Evolutionary conservation across 2,113 vertebrate species (phyloP).

Genomic region (Hymenochirus boettgeri): DNA sequence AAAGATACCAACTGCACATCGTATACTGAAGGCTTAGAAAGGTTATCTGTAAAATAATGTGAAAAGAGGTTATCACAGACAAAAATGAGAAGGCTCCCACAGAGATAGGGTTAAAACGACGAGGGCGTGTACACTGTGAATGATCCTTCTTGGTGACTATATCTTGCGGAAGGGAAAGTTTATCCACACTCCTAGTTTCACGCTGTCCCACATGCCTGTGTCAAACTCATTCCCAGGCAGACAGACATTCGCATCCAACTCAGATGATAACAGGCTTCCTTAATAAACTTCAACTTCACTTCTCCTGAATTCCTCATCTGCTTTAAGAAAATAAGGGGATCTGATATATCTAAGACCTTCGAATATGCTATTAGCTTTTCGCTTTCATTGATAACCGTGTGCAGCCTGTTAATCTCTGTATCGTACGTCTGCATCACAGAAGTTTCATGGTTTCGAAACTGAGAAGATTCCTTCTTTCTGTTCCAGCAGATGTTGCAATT

Average conservation of each 20-base stretch:
- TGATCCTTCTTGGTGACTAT: slow-evolving; percentile 54
- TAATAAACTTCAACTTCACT: slow-evolving; percentile 78
- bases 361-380: slow-evolving; percentile 77
- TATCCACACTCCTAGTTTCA: slow-evolving; percentile 85
- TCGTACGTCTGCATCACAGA: slow-evolving; percentile 87
- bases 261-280: slow-evolving; percentile 72
- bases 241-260: slow-evolving; percentile 65
- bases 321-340: slow-evolving; percentile 85
- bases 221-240: slow-evolving; percentile 78
- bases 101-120: slow-evolving; percentile 46
- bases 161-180: slow-evolving; percentile 83
- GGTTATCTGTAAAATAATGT: slow-evolving; percentile 52
- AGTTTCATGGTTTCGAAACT: slow-evolving; percentile 90
- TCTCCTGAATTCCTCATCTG: slow-evolving; percentile 90
- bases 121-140: slow-evolving; percentile 48
- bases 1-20: slow-evolving; percentile 54
- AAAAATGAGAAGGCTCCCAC: slow-evolving; percentile 55
- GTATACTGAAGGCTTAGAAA: slow-evolving; percentile 55
- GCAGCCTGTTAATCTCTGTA: slow-evolving; percentile 84
- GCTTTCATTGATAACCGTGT: slow-evolving; percentile 79
- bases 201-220: slow-evolving; percentile 82
- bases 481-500: slow-evolving; percentile 75
- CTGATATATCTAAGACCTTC: slow-evolving; percentile 78
- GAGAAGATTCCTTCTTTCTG: slow-evolving; percentile 90
- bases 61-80: slow-evolving; percentile 51